Conservation (phyloP, 2,797 vertebrate species). For the Podarcis siculus region DNA sequence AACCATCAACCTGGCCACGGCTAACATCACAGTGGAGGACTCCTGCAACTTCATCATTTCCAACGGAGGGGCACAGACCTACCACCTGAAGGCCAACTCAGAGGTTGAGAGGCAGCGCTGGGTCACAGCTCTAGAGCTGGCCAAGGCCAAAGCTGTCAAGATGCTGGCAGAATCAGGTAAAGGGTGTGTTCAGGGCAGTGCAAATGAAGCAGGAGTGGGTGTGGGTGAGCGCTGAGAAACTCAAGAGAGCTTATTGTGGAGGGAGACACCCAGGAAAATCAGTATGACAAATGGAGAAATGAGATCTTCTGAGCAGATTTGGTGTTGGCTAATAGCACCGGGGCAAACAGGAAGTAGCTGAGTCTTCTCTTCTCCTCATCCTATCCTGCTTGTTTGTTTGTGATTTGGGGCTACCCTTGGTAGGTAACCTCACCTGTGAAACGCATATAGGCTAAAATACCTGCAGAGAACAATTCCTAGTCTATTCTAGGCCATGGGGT, state of each 20-base stretch:
- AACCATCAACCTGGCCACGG: constrained; percentile 96
- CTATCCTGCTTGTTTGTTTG: background rate
- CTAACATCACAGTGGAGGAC: constrained; percentile 94
- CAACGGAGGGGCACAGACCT: constrained; percentile 94
- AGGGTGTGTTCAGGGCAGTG: background rate
- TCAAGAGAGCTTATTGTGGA: background rate
- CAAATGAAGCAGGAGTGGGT: background rate
- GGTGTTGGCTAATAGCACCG: background rate
- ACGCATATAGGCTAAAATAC: background rate
- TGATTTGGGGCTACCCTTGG: background rate
- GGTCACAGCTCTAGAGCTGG: constrained; percentile 94
- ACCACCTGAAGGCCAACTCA: constrained; percentile 94
- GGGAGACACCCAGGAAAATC: background rate
- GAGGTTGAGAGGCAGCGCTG: constrained; percentile 96
- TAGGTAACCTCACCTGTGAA: background rate
- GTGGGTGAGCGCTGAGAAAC: too few relatives aligned
- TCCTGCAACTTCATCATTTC: constrained; percentile 98
- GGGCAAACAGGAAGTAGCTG: background rate
- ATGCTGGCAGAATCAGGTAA: constrained; percentile 94
- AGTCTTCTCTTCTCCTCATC: background rate
- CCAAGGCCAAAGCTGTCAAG: constrained; percentile 93
- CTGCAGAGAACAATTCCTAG: background rate
- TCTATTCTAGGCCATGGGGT: background rate
- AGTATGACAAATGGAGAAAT: background rate
- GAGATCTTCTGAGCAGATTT: background rate